Conservation (phyloP, 2,888 invertebrate genomes). For the Caenorhabditis becei region DNA sequence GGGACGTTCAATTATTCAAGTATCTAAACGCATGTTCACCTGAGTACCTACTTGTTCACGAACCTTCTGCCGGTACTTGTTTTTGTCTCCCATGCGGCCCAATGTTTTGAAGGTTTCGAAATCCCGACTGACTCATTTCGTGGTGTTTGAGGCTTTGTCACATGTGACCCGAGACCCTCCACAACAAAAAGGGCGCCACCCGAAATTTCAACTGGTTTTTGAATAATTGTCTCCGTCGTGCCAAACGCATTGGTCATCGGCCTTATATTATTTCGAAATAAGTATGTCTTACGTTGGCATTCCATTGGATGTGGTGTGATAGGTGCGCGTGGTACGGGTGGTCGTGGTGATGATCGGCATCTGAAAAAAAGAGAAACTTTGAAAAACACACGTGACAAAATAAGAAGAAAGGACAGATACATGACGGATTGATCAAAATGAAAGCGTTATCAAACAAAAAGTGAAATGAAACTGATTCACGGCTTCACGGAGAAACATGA, state of each 20-base stretch:
- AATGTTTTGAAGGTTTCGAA: slow-evolving; percentile 11
- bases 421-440: not conserved
- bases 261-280: slow-evolving; percentile 34
- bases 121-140: slow-evolving; percentile 15
- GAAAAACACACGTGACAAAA: not conserved
- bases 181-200: slow-evolving; percentile 21
- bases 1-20: slow-evolving; percentile 22
- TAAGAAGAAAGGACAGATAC: not conserved
- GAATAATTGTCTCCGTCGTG: slow-evolving; percentile 27
- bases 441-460: not conserved
- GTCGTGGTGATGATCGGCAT: slow-evolving; percentile 64
- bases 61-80: slow-evolving; percentile 1
- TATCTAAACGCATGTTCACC: slow-evolving; percentile 26
- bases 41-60: slow-evolving; percentile 28
- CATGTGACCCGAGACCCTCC: slow-evolving; percentile 35
- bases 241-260: slow-evolving; percentile 22
- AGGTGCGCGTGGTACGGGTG: slow-evolving; percentile 59
- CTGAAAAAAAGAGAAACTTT: slow-evolving; percentile 26
- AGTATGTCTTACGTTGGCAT: slow-evolving; percentile 35
- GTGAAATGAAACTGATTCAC: not conserved
- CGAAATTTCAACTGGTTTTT: slow-evolving; percentile 46
- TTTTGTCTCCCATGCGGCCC: slow-evolving; percentile 12
- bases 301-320: slow-evolving; percentile 53
- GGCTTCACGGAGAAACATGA: too few relatives aligned
- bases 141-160: slow-evolving; percentile 48